Conservation (phyloP, 1,140 invertebrate species). For the Drosophila repletoides region DNA sequence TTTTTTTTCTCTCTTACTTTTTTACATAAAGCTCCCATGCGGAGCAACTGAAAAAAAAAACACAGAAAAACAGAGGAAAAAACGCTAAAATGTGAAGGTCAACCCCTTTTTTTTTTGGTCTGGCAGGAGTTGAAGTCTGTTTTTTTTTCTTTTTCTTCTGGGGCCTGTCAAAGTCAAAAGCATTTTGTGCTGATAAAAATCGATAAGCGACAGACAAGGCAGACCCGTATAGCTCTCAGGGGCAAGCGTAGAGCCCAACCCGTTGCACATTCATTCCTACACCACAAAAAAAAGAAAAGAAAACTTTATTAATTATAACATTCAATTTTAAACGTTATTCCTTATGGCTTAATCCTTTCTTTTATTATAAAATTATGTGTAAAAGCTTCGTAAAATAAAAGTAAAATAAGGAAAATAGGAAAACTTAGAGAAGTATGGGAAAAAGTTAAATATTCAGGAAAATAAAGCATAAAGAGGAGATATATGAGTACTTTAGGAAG, state of each 20-base stretch:
- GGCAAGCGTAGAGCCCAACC: conserved; percentile 29
- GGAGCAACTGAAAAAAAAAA: not conserved
- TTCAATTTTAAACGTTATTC: too few species aligned
- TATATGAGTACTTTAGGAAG: too few species aligned
- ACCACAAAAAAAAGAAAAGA: too few species aligned
- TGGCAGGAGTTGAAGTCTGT: conserved; percentile 20
- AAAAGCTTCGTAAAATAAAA: too few species aligned
- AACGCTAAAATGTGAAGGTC: conserved; percentile 54
- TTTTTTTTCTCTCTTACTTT: not conserved
- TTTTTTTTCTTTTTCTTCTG: not conserved
- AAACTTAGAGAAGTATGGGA: too few species aligned
- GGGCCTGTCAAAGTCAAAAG: conserved; percentile 62
- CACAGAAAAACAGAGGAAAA: conserved; percentile 4
- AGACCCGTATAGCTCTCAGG: conserved; percentile 26
- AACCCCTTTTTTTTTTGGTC: conserved; percentile 57
- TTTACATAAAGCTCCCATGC: not conserved
- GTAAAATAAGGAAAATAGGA: too few species aligned
- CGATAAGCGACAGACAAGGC: conserved; percentile 56
- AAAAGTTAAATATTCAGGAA: too few species aligned
- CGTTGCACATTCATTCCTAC: conserved; percentile 35
- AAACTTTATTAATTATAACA: too few species aligned
- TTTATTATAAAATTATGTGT: too few species aligned
- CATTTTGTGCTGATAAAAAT: conserved; percentile 64
- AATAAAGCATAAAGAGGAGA: too few species aligned
- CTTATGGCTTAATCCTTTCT: too few species aligned